Conservation (phyloP, 2,888 invertebrate species). For the Congeria kusceri region DNA sequence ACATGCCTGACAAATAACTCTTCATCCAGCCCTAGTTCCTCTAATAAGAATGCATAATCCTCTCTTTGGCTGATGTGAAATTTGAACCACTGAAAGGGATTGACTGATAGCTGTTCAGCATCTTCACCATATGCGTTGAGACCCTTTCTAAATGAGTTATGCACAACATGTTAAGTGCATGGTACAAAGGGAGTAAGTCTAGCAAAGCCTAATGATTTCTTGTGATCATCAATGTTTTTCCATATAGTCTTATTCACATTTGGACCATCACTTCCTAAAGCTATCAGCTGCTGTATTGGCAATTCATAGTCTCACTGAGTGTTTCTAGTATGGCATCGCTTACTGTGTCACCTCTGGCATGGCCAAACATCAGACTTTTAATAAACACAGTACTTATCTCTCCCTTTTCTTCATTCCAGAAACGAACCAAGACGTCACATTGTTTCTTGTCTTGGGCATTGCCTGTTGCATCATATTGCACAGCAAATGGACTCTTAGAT, state of each 20-base stretch:
- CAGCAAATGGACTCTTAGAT: conserved; percentile 1
- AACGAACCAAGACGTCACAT: conserved; percentile 35
- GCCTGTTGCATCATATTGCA: conserved; percentile 36
- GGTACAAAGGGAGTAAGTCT: conserved; percentile 47
- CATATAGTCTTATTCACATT: conserved; percentile 65
- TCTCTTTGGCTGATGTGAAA: conserved; percentile 52
- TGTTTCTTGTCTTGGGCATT: conserved; percentile 18
- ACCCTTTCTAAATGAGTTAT: conserved; percentile 53
- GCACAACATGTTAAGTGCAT: conserved; percentile 56
- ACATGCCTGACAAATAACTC: conserved; percentile 61
- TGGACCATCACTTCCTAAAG: conserved; percentile 60
- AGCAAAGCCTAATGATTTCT: conserved; percentile 32
- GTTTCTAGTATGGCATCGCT: conserved; percentile 26
- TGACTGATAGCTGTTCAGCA: conserved; percentile 50
- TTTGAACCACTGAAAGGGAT: conserved; percentile 61
- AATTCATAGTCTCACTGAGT: conserved; percentile 28
- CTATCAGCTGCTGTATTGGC: conserved; percentile 29
- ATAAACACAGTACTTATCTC: conserved; percentile 20
- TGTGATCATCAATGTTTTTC: conserved; percentile 39
- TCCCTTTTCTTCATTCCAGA: conserved; percentile 23
- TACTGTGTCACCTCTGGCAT: conserved; percentile 27
- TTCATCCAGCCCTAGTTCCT: conserved; percentile 48
- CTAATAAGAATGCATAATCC: conserved; percentile 43
- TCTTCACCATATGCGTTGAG: conserved; percentile 47
- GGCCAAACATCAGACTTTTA: conserved; percentile 36